Conservation (phyloP, 2,113 vertebrate genomes). For the Petromus typicus region DNA sequence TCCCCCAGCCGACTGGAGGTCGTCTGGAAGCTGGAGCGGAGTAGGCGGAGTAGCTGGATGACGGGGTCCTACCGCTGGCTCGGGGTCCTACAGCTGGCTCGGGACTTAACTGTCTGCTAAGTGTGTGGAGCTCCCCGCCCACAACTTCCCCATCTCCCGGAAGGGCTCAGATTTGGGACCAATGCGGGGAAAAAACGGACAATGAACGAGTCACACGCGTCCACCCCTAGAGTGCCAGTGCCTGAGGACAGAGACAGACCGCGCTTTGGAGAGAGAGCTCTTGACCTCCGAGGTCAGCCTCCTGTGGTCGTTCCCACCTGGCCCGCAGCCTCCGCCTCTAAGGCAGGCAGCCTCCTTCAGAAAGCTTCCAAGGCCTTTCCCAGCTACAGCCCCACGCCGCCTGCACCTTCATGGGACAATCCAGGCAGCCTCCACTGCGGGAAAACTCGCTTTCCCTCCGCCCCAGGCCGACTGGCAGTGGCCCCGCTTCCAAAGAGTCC, state of each 20-base stretch:
- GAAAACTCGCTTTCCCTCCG: neutral
- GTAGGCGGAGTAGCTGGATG: neutral
- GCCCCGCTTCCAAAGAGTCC: neutral
- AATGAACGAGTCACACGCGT: neutral
- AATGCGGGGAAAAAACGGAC: neutral
- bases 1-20: neutral
- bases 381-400: neutral
- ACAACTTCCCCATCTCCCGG: neutral
- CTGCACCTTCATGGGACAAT: neutral
- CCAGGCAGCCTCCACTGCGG: neutral
- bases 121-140: neutral
- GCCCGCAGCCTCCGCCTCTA: neutral
- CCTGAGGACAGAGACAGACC: rapidly evolving
- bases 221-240: neutral
- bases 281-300: neutral
- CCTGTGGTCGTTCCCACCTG: neutral
- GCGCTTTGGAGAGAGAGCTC: neutral
- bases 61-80: neutral
- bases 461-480: neutral
- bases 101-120: neutral
- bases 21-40: neutral
- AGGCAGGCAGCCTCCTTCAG: neutral
- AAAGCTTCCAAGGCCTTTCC: neutral
- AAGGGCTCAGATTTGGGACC: neutral
- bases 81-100: neutral